Evolutionary conservation across 2,113 vertebrate genomes (phyloP).

Genomic region (Tetrax tetrax): DNA sequence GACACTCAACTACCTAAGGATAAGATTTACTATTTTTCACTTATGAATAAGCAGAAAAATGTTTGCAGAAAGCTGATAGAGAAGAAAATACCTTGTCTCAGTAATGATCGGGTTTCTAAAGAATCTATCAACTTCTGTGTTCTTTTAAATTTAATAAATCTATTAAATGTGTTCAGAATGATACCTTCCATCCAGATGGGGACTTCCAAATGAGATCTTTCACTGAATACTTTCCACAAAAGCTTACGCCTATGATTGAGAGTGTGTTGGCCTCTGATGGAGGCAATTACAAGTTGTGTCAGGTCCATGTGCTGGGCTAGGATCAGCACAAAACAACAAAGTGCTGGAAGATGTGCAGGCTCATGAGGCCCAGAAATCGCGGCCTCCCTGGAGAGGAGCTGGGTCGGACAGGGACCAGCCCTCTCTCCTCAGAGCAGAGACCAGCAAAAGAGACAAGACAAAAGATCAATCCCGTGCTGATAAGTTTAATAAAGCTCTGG

Average conservation of each 20-base stretch:
- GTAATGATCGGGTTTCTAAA: background rate
- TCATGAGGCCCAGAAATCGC: accelerated
- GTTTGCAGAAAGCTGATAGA: background rate
- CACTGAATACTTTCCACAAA: background rate
- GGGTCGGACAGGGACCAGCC: background rate
- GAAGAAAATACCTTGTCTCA: background rate
- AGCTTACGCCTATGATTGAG: accelerated
- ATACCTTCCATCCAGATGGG: background rate
- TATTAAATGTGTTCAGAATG: background rate
- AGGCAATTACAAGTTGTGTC: background rate
- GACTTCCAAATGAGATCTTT: background rate
- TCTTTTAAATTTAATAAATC: slow-evolving; percentile 16
- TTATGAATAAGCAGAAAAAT: background rate
- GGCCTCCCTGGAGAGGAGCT: background rate
- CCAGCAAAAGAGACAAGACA: background rate
- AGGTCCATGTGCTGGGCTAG: background rate
- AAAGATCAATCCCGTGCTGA: background rate
- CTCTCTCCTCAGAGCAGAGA: background rate
- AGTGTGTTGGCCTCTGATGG: background rate
- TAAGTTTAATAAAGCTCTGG: background rate
- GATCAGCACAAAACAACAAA: background rate
- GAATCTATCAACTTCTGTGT: background rate
- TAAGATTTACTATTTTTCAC: background rate
- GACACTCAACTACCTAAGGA: background rate
- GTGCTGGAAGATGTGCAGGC: background rate